Conservation (phyloP, 2,888 invertebrate genomes). For the Zele albiditarsus region DNA sequence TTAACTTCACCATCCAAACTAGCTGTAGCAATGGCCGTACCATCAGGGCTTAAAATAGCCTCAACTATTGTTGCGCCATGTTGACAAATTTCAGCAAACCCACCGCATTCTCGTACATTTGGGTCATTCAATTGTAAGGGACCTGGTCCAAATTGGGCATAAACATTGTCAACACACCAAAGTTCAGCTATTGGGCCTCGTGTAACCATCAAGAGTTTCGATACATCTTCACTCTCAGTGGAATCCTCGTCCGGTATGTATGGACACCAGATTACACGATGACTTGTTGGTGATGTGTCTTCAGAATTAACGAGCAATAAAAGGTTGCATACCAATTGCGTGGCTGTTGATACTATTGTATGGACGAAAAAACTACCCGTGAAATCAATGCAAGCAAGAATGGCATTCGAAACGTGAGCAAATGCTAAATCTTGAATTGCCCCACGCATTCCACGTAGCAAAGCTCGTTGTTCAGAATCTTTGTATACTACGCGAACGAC, state of each 20-base stretch:
- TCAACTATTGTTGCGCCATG: slow-evolving; percentile 83
- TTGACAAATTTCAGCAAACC: slow-evolving; percentile 76
- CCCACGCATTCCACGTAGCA: slow-evolving; percentile 91
- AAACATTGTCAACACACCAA: slow-evolving; percentile 65
- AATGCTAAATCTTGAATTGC: slow-evolving; percentile 94
- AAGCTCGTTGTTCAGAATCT: slow-evolving; percentile 82
- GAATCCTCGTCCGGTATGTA: slow-evolving; percentile 83
- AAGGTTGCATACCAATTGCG: slow-evolving; percentile 74
- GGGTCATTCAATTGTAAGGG: slow-evolving; percentile 62
- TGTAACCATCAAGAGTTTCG: slow-evolving; percentile 86
- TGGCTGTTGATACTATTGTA: slow-evolving; percentile 78
- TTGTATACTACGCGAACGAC: slow-evolving; percentile 90
- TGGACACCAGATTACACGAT: slow-evolving; percentile 94
- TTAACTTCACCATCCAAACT: slow-evolving; percentile 91
- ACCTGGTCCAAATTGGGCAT: slow-evolving; percentile 59
- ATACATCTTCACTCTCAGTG: slow-evolving; percentile 78
- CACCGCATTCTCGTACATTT: slow-evolving; percentile 60
- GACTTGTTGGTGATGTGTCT: slow-evolving; percentile 73
- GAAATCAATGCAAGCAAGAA: slow-evolving; percentile 91
- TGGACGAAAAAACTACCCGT: slow-evolving; percentile 88
- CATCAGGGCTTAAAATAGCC: slow-evolving; percentile 94
- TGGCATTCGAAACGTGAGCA: slow-evolving; percentile 85
- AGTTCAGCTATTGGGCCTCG: slow-evolving; percentile 80
- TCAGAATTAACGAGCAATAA: slow-evolving; percentile 77
- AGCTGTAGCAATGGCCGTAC: slow-evolving; percentile 93